Base-by-base conservation (phyloP, 2,797 vertebrate species). In the Rhadinocentrus ornatus region DNA sequence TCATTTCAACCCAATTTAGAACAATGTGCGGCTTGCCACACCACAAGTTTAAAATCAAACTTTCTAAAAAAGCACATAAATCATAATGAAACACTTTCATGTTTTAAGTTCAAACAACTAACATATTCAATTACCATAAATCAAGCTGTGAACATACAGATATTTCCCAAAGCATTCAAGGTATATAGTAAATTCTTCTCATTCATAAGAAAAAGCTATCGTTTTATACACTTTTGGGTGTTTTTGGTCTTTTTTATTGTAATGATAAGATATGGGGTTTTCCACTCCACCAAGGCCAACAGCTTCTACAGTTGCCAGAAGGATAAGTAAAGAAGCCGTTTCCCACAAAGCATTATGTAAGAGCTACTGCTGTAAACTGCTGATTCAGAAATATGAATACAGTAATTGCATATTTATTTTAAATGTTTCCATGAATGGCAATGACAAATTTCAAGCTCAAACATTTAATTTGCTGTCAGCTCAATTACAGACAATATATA, bases 1-100 rank as follows among this genome's bases (percentile, higher is more conserved):
- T 46, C 16, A 72, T 62, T 79, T 16, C 16, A 53, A 46, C 63
- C 22, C 16, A 73, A 57, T 85, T 32, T 41, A 57, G 64, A 72
- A 64, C 53, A 75, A 8, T 32, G 56, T 35, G 60, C 66, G 56
- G 10, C 48, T 68, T 73, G 22, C 20, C 58, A 55, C n/a, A 13
- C 10, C 3, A 2, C 3, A 32, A 32, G 63, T 26, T 15, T 62
- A 15, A 77, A 77, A 66, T 3, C 0, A 35, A 71, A 26, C 3
- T 34, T 35, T 35, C 32, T 41, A 7, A 60, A 46, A 26, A 56
- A 61, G 10, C 9, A 24, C 9, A 52, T 20, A 58, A 52, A 70
- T 55, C 32, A 34, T n/a, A 0, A 53, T 37, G 1, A 37, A n/a
- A 27, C 44, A 31, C 12, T 55, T 81, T 68, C 5, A 58, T 29